These are phyloP conservation scores for Eriosoma lanigerum DNA, from an alignment of 1,140 invertebrate genomes.

Conservation along the genomic window DNA sequence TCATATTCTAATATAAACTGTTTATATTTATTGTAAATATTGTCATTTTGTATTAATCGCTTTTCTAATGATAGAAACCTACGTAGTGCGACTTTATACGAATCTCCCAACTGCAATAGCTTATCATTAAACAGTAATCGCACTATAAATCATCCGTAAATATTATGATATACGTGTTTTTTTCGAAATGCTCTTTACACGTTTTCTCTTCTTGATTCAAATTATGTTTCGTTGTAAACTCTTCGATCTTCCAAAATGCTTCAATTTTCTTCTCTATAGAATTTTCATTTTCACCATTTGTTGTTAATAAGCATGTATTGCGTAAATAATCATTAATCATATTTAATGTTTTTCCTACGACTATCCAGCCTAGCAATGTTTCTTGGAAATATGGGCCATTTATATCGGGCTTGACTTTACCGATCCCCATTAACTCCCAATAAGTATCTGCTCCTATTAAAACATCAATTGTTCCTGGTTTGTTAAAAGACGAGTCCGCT, in stretches of 20 bases:
- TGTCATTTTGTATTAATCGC: neutral
- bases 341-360: no score
- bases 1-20: constrained; percentile 45
- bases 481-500: no score
- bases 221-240: neutral
- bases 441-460: no score
- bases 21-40: constrained; percentile 35
- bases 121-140: constrained; percentile 47
- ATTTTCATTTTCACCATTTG: no score
- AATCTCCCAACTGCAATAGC: constrained; percentile 32
- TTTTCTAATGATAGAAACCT: constrained; percentile 31
- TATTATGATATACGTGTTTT: neutral
- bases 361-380: no score
- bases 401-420: neutral
- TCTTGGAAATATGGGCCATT: neutral
- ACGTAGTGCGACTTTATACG: constrained; percentile 5
- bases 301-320: no score
- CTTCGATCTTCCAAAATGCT: no score
- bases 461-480: neutral
- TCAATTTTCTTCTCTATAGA: no score
- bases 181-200: constrained; percentile 46
- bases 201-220: constrained; percentile 17
- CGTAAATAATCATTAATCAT: no score
- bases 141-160: constrained; percentile 42
- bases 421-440: constrained; percentile 5